Conservation (phyloP, 2,888 invertebrate species). For the Anoncus sp. region DNA sequence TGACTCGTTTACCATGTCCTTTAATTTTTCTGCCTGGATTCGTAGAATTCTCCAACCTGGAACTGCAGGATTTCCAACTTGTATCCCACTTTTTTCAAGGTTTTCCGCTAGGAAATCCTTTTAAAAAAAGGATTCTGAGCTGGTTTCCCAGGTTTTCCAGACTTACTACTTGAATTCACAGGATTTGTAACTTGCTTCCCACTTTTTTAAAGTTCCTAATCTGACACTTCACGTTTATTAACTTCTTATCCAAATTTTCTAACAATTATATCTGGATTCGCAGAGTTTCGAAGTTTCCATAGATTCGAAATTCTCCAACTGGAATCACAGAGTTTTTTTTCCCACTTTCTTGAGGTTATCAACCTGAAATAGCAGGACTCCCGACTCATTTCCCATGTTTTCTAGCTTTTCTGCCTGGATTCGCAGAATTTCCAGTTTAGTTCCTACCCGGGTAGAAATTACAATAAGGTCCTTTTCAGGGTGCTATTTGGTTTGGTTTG, state of each 20-base stretch:
- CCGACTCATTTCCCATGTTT: neutral
- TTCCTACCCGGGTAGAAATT: too few relatives aligned
- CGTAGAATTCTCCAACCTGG: neutral
- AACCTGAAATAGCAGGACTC: neutral
- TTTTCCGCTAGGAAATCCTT: too few relatives aligned
- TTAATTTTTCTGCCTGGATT: neutral
- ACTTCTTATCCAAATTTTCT: too few relatives aligned
- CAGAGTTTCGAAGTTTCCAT: neutral
- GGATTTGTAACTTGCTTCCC: neutral
- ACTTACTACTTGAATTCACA: neutral
- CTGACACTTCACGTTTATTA: too few relatives aligned
- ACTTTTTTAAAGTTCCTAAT: neutral
- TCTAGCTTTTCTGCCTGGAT: neutral
- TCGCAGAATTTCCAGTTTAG: neutral
- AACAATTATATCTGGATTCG: too few relatives aligned
- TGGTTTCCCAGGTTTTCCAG: conserved; percentile 3
- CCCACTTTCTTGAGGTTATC: neutral
- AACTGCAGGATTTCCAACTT: too few relatives aligned
- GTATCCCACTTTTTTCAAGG: too few relatives aligned
- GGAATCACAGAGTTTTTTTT: neutral
- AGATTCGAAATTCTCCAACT: neutral
- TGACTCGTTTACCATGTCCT: too few relatives aligned
- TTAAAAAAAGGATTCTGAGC: too few relatives aligned
- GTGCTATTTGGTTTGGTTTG: too few relatives aligned
- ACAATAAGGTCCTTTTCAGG: too few relatives aligned